These are phyloP conservation scores for Melanocharis versteri DNA, from an alignment of 2,113 vertebrate species.

Conservation along the genomic window DNA sequence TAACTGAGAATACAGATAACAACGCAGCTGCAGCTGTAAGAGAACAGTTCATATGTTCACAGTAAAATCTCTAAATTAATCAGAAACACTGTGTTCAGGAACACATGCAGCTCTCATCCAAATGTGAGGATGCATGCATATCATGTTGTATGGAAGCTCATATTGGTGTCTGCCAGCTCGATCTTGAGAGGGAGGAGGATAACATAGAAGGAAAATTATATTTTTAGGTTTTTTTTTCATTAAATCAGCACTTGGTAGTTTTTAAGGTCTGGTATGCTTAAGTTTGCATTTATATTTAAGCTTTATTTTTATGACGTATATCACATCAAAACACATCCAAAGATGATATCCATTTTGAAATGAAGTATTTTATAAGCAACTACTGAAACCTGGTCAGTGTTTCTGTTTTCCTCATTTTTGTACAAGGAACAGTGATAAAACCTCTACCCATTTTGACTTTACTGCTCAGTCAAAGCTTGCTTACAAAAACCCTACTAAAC, in stretches of 20 bases:
- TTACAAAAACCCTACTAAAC: neutral
- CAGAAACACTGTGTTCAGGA: neutral
- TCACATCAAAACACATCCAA: too few species aligned
- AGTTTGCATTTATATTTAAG: neutral
- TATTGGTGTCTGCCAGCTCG: neutral
- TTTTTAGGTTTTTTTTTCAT: neutral
- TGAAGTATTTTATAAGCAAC: neutral
- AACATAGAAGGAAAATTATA: rapidly evolving
- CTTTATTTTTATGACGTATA: too few species aligned
- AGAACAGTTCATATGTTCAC: neutral
- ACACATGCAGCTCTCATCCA: neutral
- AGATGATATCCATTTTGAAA: neutral
- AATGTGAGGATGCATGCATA: rapidly evolving
- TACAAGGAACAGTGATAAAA: neutral
- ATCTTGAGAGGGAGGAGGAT: neutral
- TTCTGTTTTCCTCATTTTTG: neutral
- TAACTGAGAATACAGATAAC: neutral
- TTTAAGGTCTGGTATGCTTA: neutral
- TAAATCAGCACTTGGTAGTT: neutral
- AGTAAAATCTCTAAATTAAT: neutral
- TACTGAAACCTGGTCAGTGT: neutral
- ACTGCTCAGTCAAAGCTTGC: neutral
- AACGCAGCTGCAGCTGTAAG: neutral
- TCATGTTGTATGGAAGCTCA: neutral
- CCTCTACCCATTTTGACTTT: neutral